These are phyloP conservation scores for Cartodere bifasciata DNA, from an alignment of 2,888 invertebrate genomes.

Conservation along the genomic window DNA sequence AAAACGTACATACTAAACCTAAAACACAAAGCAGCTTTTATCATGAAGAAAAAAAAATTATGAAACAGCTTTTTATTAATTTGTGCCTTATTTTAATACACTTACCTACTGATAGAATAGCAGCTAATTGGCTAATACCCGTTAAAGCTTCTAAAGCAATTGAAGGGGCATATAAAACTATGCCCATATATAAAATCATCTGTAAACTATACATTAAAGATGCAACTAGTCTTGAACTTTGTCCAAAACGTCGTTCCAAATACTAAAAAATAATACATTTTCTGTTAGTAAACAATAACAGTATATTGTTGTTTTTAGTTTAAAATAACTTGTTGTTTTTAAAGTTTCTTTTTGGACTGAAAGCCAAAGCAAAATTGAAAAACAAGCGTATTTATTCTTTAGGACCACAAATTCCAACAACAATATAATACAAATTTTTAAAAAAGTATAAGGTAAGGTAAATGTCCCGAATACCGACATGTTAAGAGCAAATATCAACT, in stretches of 20 bases:
- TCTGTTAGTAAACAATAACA: background rate
- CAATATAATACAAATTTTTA: too few relatives aligned
- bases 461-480: too few relatives aligned
- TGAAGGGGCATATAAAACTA: constrained; percentile 88
- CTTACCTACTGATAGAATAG: constrained; percentile 57
- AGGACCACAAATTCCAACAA: too few relatives aligned
- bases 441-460: too few relatives aligned
- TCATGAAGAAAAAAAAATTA: too few relatives aligned
- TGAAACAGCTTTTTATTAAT: background rate
- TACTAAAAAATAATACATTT: constrained; percentile 54
- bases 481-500: too few relatives aligned
- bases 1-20: constrained; percentile 70
- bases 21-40: constrained; percentile 17
- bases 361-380: too few relatives aligned
- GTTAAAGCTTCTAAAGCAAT: constrained; percentile 79
- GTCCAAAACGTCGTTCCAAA: constrained; percentile 75
- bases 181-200: constrained; percentile 81
- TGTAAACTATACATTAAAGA: constrained; percentile 79
- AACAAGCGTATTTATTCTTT: too few relatives aligned
- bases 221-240: constrained; percentile 58
- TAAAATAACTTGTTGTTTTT: too few relatives aligned
- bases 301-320: too few relatives aligned
- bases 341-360: too few relatives aligned
- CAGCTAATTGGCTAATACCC: constrained; percentile 57
- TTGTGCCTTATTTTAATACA: constrained; percentile 2